phyloP scores from a whole-genome alignment of 2,113 vertebrate genomes.

The Lamprotornis superbus region DNA sequence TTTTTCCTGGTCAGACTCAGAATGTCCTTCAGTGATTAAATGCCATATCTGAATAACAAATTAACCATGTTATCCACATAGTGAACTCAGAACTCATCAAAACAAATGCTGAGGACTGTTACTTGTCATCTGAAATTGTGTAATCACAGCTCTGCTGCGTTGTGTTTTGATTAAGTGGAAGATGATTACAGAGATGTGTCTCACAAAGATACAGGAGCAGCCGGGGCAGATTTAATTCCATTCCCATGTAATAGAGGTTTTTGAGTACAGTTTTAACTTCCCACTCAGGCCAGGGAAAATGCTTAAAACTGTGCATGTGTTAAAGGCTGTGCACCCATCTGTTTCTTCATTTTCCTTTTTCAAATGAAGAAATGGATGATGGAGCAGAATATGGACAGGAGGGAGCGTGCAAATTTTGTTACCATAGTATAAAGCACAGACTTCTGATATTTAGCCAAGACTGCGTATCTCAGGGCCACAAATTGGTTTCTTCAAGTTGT shows the following conservation, averaged over 20 bases:
- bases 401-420: background rate
- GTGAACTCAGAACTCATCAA: background rate
- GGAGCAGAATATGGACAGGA: background rate
- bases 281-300: background rate
- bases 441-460: background rate
- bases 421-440: background rate
- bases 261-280: background rate
- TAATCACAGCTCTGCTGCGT: constrained; percentile 24
- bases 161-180: constrained; percentile 48
- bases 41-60: constrained; percentile 20
- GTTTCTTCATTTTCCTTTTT: background rate
- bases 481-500: background rate
- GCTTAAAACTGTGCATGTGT: background rate
- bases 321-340: background rate
- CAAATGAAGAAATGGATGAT: background rate
- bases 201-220: background rate
- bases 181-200: constrained; percentile 16
- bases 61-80: background rate
- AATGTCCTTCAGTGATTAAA: constrained; percentile 20
- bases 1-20: background rate
- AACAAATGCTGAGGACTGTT: constrained; percentile 7
- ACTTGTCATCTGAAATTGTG: constrained; percentile 9
- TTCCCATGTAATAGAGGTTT: background rate
- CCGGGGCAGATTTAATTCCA: background rate
- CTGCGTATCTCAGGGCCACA: background rate